Conservation (phyloP, 2,888 invertebrate genomes). For the Oxyteleia sp. region DNA sequence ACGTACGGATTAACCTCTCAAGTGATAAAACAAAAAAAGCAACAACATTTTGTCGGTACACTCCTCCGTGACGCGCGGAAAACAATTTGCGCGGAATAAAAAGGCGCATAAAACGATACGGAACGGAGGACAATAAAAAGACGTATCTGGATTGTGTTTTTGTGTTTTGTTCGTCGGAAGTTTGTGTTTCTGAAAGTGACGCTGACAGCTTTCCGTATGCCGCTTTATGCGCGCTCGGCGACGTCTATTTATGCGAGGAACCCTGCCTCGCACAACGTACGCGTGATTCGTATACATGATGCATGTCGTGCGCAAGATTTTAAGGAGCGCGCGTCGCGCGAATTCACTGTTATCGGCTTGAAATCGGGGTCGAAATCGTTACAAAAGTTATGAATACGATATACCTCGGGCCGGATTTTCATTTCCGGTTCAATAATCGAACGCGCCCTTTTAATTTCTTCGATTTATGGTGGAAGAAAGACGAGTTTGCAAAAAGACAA, state of each 20-base stretch:
- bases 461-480: not conserved
- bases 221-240: conserved; percentile 31
- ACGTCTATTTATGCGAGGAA: conserved; percentile 47
- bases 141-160: conserved; percentile 48
- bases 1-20: conserved; percentile 12
- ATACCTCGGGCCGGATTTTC: conserved; percentile 11
- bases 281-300: conserved; percentile 57
- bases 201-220: conserved; percentile 41
- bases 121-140: conserved; percentile 44
- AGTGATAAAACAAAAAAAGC: too few relatives aligned
- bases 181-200: conserved; percentile 53
- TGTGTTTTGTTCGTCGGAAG: conserved; percentile 45
- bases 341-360: not conserved
- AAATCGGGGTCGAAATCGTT: conserved; percentile 33
- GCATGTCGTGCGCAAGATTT: conserved; percentile 52
- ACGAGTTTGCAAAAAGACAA: not conserved
- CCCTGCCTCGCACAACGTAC: conserved; percentile 8
- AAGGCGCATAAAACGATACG: conserved; percentile 32
- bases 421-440: conserved; percentile 26
- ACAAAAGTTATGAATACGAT: conserved; percentile 17
- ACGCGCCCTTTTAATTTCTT: conserved; percentile 12
- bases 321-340: conserved; percentile 29
- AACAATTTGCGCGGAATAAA: conserved; percentile 32
- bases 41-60: conserved; percentile 12
- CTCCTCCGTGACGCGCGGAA: not conserved